These are phyloP conservation scores for Ectropis crepuscularia DNA, from an alignment of 2,888 invertebrate species.

Conservation along the genomic window DNA sequence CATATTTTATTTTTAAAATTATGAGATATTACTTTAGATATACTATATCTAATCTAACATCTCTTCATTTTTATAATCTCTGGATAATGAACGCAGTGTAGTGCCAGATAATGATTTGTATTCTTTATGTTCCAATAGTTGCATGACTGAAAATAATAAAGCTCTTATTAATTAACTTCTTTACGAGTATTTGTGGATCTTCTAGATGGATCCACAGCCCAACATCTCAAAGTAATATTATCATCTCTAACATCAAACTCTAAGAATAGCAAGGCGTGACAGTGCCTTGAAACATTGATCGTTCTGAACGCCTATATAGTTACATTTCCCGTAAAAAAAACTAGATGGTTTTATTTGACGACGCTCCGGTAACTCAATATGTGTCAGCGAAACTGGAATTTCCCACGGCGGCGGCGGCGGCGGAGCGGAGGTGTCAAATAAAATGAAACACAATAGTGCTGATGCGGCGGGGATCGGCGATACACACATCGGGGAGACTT, in stretches of 20 bases:
- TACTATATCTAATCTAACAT: no score
- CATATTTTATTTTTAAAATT: no score
- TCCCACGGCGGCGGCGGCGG: slow-evolving; percentile 56
- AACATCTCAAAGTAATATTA: no score
- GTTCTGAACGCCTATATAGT: neutral
- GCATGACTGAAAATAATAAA: no score
- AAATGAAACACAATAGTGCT: slow-evolving; percentile 61
- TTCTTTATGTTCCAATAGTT: no score
- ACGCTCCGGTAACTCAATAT: slow-evolving; percentile 74
- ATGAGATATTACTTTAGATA: no score
- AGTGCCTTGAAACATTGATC: slow-evolving; percentile 9
- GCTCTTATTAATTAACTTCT: no score
- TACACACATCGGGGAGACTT: neutral
- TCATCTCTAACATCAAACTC: neutral
- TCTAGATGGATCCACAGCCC: no score
- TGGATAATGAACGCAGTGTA: no score
- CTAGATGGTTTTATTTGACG: slow-evolving; percentile 65
- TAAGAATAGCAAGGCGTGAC: slow-evolving; percentile 13
- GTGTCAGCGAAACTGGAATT: slow-evolving; percentile 73
- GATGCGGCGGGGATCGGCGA: slow-evolving; percentile 4
- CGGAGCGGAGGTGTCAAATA: slow-evolving; percentile 60
- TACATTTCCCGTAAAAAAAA: slow-evolving; percentile 53
- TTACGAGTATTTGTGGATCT: no score
- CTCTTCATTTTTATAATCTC: no score
- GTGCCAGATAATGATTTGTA: no score